phyloP scores from a whole-genome alignment of 2,113 vertebrate species.

The Chinchilla lanigera region DNA sequence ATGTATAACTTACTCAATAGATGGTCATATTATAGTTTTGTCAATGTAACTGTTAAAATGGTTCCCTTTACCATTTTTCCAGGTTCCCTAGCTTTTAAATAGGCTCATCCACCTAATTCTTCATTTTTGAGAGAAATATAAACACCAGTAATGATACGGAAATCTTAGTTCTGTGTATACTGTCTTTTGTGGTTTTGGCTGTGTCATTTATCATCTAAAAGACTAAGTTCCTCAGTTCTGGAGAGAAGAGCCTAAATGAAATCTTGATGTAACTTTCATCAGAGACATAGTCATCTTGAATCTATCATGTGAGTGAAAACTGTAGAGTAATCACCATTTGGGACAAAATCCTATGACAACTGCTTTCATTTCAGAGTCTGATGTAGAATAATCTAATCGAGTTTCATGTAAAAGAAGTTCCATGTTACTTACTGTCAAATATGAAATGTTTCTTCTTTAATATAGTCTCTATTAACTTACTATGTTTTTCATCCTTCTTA shows the following conservation, averaged over 20 bases:
- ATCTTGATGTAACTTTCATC: not conserved
- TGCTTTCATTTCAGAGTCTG: slow-evolving; percentile 4
- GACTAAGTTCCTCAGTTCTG: slow-evolving; percentile 27
- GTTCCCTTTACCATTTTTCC: not conserved
- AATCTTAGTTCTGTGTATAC: not conserved
- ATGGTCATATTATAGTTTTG: not conserved
- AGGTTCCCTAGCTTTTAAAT: not conserved
- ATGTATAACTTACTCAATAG: not conserved
- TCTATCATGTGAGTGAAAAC: not conserved
- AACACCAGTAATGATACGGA: not conserved
- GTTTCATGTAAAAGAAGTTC: slow-evolving; percentile 29
- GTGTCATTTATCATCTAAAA: not conserved
- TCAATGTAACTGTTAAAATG: not conserved
- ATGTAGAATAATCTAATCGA: slow-evolving; percentile 14
- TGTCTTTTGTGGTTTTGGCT: not conserved
- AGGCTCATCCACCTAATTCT: not conserved
- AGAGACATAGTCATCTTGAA: not conserved
- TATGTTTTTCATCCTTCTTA: not conserved
- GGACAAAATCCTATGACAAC: not conserved
- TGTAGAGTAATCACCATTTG: not conserved
- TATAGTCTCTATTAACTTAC: not conserved
- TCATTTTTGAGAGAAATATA: slow-evolving; percentile 6
- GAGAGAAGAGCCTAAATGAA: not conserved
- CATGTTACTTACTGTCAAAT: not conserved
- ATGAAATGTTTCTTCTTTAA: slow-evolving; percentile 11